Evolutionary conservation across 2,797 vertebrate genomes (phyloP).

Genomic region (Lagocephalus sceleratus): DNA sequence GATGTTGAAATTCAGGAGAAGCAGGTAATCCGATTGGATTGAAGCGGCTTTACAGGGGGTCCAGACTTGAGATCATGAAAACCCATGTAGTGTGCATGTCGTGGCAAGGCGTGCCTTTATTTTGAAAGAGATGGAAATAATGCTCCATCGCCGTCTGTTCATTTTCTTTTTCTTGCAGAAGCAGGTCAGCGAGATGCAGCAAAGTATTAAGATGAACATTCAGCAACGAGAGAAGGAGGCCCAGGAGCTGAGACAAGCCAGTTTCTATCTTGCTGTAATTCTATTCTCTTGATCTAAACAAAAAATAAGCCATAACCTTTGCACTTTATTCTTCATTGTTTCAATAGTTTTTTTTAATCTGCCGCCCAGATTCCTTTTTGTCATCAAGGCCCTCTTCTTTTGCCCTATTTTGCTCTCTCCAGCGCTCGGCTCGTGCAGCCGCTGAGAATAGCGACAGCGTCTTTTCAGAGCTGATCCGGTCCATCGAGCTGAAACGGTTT

Average conservation of each 20-base stretch:
- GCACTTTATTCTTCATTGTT: too few species aligned
- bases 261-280: constrained; percentile 71
- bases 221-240: constrained; percentile 70
- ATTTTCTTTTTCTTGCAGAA: constrained; percentile 45
- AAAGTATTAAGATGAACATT: constrained; percentile 64
- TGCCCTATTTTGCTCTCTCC: not conserved
- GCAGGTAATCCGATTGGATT: constrained; percentile 78
- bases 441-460: constrained; percentile 66
- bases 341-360: too few species aligned
- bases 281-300: too few species aligned
- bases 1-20: constrained; percentile 73
- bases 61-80: too few species aligned
- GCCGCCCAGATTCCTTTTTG: too few species aligned
- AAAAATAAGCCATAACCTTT: too few species aligned
- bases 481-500: constrained; percentile 72
- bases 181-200: constrained; percentile 66
- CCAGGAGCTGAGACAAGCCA: constrained; percentile 71
- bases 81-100: too few species aligned
- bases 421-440: constrained; percentile 70
- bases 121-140: too few species aligned
- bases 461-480: constrained; percentile 72
- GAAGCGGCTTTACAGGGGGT: too few species aligned
- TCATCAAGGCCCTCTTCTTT: too few species aligned
- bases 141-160: not conserved
- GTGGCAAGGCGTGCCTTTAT: too few species aligned